Percentiles rank a stretch among this genome's conserved stretches.
Evolutionary conservation across 2,797 vertebrate genomes (phyloP).

Genomic region (Rhinichthys osculus): DNA sequence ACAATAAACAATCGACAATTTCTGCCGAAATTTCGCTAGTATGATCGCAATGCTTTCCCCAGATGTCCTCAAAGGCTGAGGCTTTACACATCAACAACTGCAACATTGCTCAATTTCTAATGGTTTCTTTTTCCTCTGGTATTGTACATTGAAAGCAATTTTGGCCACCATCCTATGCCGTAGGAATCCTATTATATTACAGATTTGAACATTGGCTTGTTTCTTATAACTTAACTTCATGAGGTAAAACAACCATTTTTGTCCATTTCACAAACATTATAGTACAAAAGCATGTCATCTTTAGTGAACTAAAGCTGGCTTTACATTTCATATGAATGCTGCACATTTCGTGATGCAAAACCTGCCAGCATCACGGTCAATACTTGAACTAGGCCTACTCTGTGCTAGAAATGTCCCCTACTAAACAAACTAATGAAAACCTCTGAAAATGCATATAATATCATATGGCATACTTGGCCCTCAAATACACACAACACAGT

Average conservation of each 20-base stretch:
- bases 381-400: constrained; percentile 18
- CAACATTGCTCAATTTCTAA: neutral
- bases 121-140: neutral
- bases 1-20: neutral
- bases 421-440: constrained; percentile 53
- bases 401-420: constrained; percentile 36
- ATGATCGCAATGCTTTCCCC: neutral
- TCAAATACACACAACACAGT: constrained; percentile 44
- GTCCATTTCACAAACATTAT: constrained; percentile 20
- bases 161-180: constrained; percentile 18
- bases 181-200: constrained; percentile 27
- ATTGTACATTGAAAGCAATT: neutral
- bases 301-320: constrained; percentile 29
- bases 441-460: constrained; percentile 22
- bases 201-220: constrained; percentile 29
- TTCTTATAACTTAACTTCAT: constrained; percentile 36
- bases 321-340: constrained; percentile 13
- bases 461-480: constrained; percentile 24
- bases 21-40: neutral
- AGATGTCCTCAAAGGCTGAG: neutral
- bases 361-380: constrained; percentile 37
- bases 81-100: neutral
- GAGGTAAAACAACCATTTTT: constrained; percentile 30
- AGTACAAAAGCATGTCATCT: constrained; percentile 28
- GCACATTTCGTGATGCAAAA: constrained; percentile 33